A percentile compares a stretch with the other conserved stretches of the same genome.
Conservation (phyloP, 1,140 invertebrate genomes). For the Doryteuthis pealeii region DNA sequence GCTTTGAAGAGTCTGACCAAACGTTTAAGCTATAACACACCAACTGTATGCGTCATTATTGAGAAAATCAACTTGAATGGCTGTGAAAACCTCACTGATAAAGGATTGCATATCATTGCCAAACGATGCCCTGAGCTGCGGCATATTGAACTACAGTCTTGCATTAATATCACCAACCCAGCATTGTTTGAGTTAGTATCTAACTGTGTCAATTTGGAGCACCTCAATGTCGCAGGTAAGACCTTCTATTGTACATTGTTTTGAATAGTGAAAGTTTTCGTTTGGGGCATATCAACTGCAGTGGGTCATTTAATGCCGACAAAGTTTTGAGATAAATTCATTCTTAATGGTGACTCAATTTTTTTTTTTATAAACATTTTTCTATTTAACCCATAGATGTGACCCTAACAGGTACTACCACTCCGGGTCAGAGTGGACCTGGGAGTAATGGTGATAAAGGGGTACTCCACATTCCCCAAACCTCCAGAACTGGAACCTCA, state of each 20-base stretch:
- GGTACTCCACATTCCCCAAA: too few species aligned
- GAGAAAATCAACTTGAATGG: slow-evolving; percentile 72
- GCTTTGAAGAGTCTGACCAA: slow-evolving; percentile 67
- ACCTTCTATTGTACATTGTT: neutral
- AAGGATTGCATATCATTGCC: slow-evolving; percentile 70
- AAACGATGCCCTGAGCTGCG: slow-evolving; percentile 73
- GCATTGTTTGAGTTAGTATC: slow-evolving; percentile 69
- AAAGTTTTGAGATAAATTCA: too few species aligned
- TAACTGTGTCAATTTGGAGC: slow-evolving; percentile 71
- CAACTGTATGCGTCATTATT: slow-evolving; percentile 62
- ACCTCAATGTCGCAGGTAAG: slow-evolving; percentile 75
- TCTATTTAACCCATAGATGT: too few species aligned
- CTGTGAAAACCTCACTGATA: slow-evolving; percentile 75
- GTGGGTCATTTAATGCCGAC: too few species aligned
- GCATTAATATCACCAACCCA: slow-evolving; percentile 70
- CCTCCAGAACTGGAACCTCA: too few species aligned
- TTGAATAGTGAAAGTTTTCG: too few species aligned
- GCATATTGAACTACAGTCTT: slow-evolving; percentile 72
- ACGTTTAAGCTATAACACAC: slow-evolving; percentile 60
- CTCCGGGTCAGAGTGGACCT: too few species aligned
- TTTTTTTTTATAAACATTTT: too few species aligned
- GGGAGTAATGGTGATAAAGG: too few species aligned
- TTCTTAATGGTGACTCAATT: too few species aligned
- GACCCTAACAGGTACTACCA: too few species aligned
- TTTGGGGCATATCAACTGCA: too few species aligned